A percentile compares a stretch with the other conserved stretches of the same genome.
Evolutionary conservation across 2,888 invertebrate genomes (phyloP).

Genomic region (Trachelus tabidus): DNA sequence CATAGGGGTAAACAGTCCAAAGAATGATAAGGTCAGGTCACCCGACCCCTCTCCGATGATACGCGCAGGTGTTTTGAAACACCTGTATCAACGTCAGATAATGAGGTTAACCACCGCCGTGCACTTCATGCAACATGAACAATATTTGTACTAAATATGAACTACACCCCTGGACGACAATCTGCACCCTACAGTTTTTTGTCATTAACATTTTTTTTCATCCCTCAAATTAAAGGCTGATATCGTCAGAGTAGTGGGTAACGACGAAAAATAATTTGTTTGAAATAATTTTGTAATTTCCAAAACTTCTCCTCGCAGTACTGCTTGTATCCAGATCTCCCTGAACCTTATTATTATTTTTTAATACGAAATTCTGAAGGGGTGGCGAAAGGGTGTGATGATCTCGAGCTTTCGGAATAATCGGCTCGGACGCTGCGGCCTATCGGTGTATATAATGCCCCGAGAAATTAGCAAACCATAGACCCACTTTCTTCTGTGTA

Average conservation of each 20-base stretch:
- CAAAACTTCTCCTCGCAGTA: not conserved
- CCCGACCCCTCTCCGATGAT: slow-evolving; percentile 16
- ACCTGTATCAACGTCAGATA: slow-evolving; percentile 35
- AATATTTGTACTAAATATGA: no score
- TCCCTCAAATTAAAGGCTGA: no score
- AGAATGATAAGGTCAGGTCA: not conserved
- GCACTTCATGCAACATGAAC: not conserved
- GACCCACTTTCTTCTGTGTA: slow-evolving; percentile 38
- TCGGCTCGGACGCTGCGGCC: slow-evolving; percentile 52
- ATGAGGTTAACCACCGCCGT: not conserved
- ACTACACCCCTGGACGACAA: no score
- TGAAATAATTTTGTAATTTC: not conserved
- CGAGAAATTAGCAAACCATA: slow-evolving; percentile 60
- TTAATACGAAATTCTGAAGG: not conserved
- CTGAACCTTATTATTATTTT: not conserved
- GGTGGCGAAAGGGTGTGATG: slow-evolving; percentile 47
- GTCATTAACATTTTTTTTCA: not conserved
- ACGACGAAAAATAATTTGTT: not conserved
- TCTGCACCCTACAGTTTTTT: not conserved
- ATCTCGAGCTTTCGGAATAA: slow-evolving; percentile 47
- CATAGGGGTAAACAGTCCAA: not conserved
- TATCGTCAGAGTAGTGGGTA: no score
- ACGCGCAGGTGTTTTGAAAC: slow-evolving; percentile 43
- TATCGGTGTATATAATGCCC: slow-evolving; percentile 40
- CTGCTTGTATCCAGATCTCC: not conserved